Evolutionary conservation across 2,888 invertebrate species (phyloP), one percentile per base, ranked within the genome.

Genomic region (Rhabditoides inermis): DNA sequence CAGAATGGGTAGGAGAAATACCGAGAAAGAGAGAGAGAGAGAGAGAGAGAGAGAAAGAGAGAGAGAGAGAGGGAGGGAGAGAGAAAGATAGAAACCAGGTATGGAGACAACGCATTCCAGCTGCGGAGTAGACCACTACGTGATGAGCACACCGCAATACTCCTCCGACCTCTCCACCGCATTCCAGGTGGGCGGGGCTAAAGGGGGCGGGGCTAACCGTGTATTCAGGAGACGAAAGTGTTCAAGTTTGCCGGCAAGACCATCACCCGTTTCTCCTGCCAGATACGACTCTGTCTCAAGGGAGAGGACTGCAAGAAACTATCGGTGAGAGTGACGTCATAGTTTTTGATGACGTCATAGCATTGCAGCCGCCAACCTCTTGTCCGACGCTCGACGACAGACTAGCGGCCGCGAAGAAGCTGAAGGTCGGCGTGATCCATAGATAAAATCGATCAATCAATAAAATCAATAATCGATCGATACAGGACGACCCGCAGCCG

Each of bases 181-280:
- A n/a, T 74, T 58, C 49, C 68, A 73, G 53, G 70, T 69, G 44
- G 20, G 23, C 12, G 10, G 20, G 12, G 37, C n/a, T 20, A 25
- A 45, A 45, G 3, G 25, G 30, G n/a, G 7, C n/a, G 35, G 27
- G 1, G 4, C 25, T 15, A 26, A 27, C 1, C 1, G 23, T 18
- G n/a, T 23, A 4, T 59, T 49, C 40, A 72, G 67, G 70, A 75
- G 54, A 72, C 75, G 22, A 70, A 72, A 51, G 75, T 75, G 15
- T 75, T 75, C 67, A 75, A 75, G 50, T 75, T 75, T 47, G 75
- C 74, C 10, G 70, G 70, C 53, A 69, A 72, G 49, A 74, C 75
- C 6, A 65, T 75, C 32, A 75, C 75, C 2, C 58, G 73, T 2
- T 75, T 75, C 55, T 66, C 70, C 1, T 75, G 75, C 44, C 75